A percentile compares a stretch with the other conserved stretches of the same genome.
Evolutionary conservation across 2,797 vertebrate genomes (phyloP).

Genomic region (Phataginus tetradactyla): DNA sequence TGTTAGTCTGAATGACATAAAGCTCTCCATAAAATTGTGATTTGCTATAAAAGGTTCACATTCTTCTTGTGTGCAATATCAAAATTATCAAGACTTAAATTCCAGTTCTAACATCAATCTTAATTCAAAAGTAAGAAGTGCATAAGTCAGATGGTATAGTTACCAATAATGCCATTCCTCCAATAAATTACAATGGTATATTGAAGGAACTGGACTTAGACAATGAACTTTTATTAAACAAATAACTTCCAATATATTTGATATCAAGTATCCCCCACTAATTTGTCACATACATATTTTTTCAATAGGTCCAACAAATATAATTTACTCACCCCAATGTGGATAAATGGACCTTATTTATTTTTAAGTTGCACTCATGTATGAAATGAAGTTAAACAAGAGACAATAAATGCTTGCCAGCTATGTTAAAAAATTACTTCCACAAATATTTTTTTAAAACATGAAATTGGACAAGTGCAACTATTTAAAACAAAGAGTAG

Average conservation of each 20-base stretch:
- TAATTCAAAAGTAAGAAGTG: constrained; percentile 42
- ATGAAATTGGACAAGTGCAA: background rate
- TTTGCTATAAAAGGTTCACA: background rate
- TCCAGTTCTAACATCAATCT: constrained; percentile 27
- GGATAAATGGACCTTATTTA: background rate
- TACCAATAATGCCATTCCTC: background rate
- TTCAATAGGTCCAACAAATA: background rate
- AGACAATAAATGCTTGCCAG: background rate
- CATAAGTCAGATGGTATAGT: background rate
- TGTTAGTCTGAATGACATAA: background rate
- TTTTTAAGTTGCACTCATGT: background rate
- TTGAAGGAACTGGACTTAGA: background rate
- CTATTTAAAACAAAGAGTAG: background rate
- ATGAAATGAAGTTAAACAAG: background rate
- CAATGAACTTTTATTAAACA: constrained; percentile 8
- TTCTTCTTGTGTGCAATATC: background rate
- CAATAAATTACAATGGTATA: background rate
- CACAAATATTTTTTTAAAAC: background rate
- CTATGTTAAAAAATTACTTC: background rate
- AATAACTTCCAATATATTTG: background rate
- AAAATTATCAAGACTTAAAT: constrained; percentile 19
- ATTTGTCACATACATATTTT: background rate
- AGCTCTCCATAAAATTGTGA: background rate
- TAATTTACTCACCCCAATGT: background rate
- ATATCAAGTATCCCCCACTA: background rate